phyloP scores from a whole-genome alignment of 2,888 invertebrate genomes.

The Nymphalis c-album region DNA sequence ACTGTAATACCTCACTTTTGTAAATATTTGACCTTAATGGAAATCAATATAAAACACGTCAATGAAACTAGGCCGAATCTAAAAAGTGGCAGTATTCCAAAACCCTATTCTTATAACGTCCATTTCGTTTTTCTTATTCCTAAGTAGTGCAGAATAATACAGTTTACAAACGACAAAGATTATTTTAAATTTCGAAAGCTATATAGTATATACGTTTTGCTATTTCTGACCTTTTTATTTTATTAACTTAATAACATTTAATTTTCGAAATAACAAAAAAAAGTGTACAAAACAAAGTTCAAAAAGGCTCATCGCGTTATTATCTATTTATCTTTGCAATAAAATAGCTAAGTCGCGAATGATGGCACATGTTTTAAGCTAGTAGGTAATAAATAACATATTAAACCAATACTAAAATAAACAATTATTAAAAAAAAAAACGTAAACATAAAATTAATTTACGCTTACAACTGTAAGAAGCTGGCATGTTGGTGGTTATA shows the following conservation, averaged over 20 bases:
- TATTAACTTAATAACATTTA: too few species aligned
- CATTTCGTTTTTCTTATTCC: neutral
- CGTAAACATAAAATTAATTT: conserved; percentile 54
- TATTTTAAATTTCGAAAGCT: neutral
- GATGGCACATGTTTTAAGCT: neutral
- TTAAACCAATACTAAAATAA: conserved; percentile 5
- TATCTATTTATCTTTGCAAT: neutral
- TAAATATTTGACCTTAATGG: conserved; percentile 8
- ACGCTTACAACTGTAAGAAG: conserved; percentile 69
- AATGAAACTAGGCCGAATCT: conserved; percentile 9
- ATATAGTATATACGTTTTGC: neutral
- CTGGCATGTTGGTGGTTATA: conserved; percentile 64
- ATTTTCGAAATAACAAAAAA: neutral
- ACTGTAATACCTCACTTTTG: neutral
- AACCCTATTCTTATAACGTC: neutral
- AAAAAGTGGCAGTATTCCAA: conserved; percentile 14
- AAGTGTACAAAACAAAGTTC: neutral
- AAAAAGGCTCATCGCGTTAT: neutral
- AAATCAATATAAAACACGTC: neutral
- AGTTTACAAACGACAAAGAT: neutral
- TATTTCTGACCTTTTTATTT: too few species aligned
- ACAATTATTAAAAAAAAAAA: conserved; percentile 39
- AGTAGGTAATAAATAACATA: neutral
- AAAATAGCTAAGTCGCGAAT: neutral
- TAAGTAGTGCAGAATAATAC: neutral